Base-by-base conservation (phyloP, 2,797 vertebrate genomes). In the Cyclopterus lumpus region DNA sequence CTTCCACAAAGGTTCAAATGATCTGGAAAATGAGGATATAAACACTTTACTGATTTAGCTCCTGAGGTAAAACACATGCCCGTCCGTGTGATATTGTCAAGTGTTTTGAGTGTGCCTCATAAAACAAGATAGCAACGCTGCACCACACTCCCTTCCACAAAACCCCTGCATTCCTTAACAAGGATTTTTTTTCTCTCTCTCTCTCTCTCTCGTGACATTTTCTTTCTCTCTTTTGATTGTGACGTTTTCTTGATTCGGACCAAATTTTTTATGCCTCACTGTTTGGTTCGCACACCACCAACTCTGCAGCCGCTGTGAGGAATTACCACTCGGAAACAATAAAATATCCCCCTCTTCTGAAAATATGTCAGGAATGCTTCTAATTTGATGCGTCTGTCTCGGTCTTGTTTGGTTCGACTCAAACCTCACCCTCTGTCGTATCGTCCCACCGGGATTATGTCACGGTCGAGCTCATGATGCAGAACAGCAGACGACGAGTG, bases 241-340 rank as follows among this genome's bases (percentile, higher is more conserved):
- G 69, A 83, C 1, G 15, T 81, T 82, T 79, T 22, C 61, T 66
- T 14, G 61, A 58, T 82, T 80, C 48, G 65, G 66, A 79, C 38
- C n/a, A 71, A 68, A 79, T n/a, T n/a, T n/a, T 71, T 49, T 26
- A 84, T 42, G 71, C 24, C 30, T 11, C 24, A 1, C 16, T 68
- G 65, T 65, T 78, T 69, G 40, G 24, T 60, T 36, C 15, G 6
- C 63, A n/a, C 79, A 36, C 65, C 84, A 77, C 67, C 58, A 28
- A 58, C 66, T 48, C 80, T 66, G 76, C 38, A 42, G 69, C 88
- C 89, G 82, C 83, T 85, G 79, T 22, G 58, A 75, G 8, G 73
- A 80, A 77, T 89, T 77, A 90, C 71, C 26, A 36, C 73, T 3
- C 51, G 86, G 83, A 90, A 88, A 87, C 76, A 71, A 88, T 85